Evolutionary conservation across 2,888 invertebrate species (phyloP).

Genomic region (Aelia acuminata): DNA sequence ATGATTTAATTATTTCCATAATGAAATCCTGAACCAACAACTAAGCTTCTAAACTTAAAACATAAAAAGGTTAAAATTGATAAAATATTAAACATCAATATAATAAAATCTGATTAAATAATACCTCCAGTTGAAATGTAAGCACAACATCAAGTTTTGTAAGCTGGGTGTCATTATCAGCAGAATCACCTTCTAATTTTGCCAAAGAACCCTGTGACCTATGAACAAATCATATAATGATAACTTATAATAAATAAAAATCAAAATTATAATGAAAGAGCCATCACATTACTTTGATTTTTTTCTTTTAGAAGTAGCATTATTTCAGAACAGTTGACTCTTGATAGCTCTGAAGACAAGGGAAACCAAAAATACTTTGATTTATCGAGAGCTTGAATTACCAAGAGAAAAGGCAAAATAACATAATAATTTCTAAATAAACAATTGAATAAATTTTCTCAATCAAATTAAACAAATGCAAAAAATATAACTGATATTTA

Average conservation of each 20-base stretch:
- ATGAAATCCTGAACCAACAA: too few species aligned
- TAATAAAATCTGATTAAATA: neutral
- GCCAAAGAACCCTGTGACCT: conserved; percentile 93
- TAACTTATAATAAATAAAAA: neutral
- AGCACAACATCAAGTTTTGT: conserved; percentile 99
- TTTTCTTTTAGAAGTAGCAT: neutral
- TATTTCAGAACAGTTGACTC: neutral
- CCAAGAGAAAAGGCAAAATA: too few species aligned
- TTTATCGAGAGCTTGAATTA: too few species aligned
- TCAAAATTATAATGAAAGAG: neutral
- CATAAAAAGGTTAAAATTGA: too few species aligned
- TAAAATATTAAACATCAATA: neutral
- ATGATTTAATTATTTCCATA: too few species aligned
- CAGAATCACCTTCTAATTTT: conserved; percentile 93
- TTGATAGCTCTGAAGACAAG: too few species aligned
- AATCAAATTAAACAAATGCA: too few species aligned
- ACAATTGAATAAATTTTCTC: too few species aligned
- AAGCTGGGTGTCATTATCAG: conserved; percentile 94
- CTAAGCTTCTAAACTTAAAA: too few species aligned
- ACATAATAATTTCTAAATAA: too few species aligned
- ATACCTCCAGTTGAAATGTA: conserved; percentile 95
- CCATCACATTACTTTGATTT: neutral
- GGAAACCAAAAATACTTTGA: too few species aligned
- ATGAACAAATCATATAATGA: conserved; percentile 38
- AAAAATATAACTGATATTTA: too few species aligned